These are phyloP conservation scores for Vidua chalybeata DNA, from an alignment of 2,113 vertebrate species.

Conservation along the genomic window DNA sequence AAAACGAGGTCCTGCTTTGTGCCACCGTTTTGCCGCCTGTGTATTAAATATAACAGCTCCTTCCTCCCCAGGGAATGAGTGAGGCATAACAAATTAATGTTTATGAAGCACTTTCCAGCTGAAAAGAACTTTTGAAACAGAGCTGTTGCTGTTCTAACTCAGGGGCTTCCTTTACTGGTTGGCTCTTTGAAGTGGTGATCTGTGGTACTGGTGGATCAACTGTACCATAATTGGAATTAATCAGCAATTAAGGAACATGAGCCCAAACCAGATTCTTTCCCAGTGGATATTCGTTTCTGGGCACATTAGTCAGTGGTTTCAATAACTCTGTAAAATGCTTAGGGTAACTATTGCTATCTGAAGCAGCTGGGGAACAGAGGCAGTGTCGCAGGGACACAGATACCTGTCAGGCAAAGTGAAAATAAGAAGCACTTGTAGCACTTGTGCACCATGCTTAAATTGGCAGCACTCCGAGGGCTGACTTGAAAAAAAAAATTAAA, in stretches of 20 bases:
- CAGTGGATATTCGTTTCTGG: constrained; percentile 4
- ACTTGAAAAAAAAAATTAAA: background rate
- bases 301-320: constrained; percentile 15
- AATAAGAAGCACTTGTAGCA: constrained; percentile 8
- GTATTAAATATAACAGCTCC: background rate
- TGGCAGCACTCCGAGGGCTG: background rate
- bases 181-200: constrained; percentile 29
- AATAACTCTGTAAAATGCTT: background rate
- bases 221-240: constrained; percentile 54
- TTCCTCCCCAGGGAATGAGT: background rate
- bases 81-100: constrained; percentile 20
- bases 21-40: background rate
- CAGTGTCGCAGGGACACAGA: background rate
- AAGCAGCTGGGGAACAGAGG: background rate
- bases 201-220: constrained; percentile 37
- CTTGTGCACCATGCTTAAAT: background rate
- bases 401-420: constrained; percentile 51
- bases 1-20: background rate
- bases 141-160: constrained; percentile 15
- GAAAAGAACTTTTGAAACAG: constrained; percentile 6
- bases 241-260: constrained; percentile 36
- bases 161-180: constrained; percentile 38
- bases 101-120: background rate
- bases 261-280: constrained; percentile 19
- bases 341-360: background rate